phyloP scores from a whole-genome alignment of 2,113 vertebrate species.

The Callionymus lyra region DNA sequence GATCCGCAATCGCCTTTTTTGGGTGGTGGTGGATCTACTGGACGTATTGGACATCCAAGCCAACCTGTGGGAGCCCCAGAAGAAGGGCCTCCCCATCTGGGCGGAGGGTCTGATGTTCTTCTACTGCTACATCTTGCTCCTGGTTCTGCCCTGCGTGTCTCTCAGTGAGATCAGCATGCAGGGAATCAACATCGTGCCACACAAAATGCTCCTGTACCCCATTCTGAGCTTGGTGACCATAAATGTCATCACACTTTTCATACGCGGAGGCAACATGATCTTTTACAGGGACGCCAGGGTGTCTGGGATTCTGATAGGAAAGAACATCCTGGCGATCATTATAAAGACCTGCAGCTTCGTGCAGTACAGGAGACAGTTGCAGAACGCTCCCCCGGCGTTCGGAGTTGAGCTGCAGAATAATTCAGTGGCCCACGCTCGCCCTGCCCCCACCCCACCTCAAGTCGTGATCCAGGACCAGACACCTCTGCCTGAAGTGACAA shows the following conservation, averaged over 20 bases:
- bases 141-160: constrained; percentile 71
- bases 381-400: constrained; percentile 55
- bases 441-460: constrained; percentile 41
- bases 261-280: constrained; percentile 69
- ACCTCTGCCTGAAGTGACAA: constrained; percentile 56
- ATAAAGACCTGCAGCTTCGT: constrained; percentile 72
- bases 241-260: constrained; percentile 70
- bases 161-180: constrained; percentile 77
- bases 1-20: constrained; percentile 70
- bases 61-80: constrained; percentile 74
- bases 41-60: constrained; percentile 74
- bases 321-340: constrained; percentile 70
- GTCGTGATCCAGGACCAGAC: constrained; percentile 60
- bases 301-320: constrained; percentile 69
- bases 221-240: constrained; percentile 72
- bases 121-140: constrained; percentile 73
- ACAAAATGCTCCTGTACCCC: constrained; percentile 75
- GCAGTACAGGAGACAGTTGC: constrained; percentile 67
- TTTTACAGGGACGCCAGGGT: constrained; percentile 67
- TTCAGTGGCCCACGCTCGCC: constrained; percentile 46
- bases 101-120: constrained; percentile 74
- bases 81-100: constrained; percentile 71
- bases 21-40: constrained; percentile 73
- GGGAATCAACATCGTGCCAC: constrained; percentile 71
- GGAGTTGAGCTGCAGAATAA: constrained; percentile 67